Conservation (phyloP, 2,797 vertebrate genomes). For the Pristis pectinata region DNA sequence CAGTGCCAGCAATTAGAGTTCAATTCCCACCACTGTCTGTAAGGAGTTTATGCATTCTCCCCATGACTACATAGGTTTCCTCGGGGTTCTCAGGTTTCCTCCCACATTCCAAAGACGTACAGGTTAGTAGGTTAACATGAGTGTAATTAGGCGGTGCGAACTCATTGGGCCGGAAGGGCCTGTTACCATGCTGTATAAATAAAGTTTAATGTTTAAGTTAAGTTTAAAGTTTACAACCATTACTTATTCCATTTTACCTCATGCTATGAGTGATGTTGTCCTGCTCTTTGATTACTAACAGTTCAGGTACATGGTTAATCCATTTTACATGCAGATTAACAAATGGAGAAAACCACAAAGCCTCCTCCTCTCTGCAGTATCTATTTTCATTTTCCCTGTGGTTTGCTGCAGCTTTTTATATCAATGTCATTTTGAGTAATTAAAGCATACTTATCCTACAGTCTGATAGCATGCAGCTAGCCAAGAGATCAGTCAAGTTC, state of each 20-base stretch:
- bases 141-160: too few species aligned
- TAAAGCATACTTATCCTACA: not conserved
- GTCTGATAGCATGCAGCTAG: not conserved
- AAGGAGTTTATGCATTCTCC: too few species aligned
- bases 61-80: too few species aligned
- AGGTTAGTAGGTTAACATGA: too few species aligned
- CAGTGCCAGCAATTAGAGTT: too few species aligned
- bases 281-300: not conserved
- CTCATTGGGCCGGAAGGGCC: too few species aligned
- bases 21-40: too few species aligned
- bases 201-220: too few species aligned
- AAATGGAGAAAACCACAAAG: constrained; percentile 24
- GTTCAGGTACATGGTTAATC: not conserved
- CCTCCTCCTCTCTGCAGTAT: not conserved
- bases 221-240: too few species aligned
- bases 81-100: too few species aligned
- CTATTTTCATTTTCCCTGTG: constrained; percentile 33
- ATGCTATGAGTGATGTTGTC: not conserved
- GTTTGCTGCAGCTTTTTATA: constrained; percentile 4
- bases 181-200: too few species aligned
- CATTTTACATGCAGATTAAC: constrained; percentile 6
- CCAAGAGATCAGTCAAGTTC: constrained; percentile 3
- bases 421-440: constrained; percentile 20
- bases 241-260: not conserved
- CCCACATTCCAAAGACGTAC: too few species aligned